Percentiles rank a stretch among this genome's conserved stretches.
These are phyloP conservation scores for Phrynocephalus versicolor DNA, from an alignment of 2,113 vertebrate genomes.

Conservation along the genomic window DNA sequence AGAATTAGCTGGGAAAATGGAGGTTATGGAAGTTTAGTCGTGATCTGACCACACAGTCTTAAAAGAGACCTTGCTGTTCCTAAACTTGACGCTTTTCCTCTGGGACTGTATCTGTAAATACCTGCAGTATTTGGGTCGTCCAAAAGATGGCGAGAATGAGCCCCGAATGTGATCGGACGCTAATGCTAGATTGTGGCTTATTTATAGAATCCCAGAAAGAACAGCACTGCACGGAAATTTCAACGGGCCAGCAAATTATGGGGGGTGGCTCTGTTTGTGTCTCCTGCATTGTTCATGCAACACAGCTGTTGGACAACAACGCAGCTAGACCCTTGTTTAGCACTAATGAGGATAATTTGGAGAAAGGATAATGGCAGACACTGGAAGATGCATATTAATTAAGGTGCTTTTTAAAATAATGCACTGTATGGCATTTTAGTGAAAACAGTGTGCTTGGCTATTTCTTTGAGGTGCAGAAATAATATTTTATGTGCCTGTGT, in stretches of 20 bases:
- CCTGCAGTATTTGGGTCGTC: not conserved
- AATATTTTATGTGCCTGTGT: not conserved
- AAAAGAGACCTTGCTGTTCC: not conserved
- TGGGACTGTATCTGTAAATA: slow-evolving; percentile 1
- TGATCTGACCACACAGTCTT: not conserved
- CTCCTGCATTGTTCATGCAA: not conserved
- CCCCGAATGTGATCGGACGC: not conserved
- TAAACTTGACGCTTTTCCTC: not conserved
- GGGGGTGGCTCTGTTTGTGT: not conserved
- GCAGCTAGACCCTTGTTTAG: not conserved
- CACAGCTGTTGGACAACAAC: not conserved
- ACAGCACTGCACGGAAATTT: not conserved
- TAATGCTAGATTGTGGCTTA: not conserved
- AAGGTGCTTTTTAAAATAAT: not conserved
- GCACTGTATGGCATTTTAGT: no score
- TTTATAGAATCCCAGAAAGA: slow-evolving; percentile 12
- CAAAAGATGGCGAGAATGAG: slow-evolving; percentile 7
- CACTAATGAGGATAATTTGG: not conserved
- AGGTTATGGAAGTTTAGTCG: not conserved
- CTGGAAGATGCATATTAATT: not conserved
- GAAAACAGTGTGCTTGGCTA: not conserved
- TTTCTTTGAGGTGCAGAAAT: not conserved
- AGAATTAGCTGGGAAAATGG: no score
- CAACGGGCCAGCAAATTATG: not conserved
- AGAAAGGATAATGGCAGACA: not conserved